phyloP scores from a whole-genome alignment of 30 jellyfish, hydroid and myxozoan species.

The Aurelia aurita complex sp. Pacific region DNA sequence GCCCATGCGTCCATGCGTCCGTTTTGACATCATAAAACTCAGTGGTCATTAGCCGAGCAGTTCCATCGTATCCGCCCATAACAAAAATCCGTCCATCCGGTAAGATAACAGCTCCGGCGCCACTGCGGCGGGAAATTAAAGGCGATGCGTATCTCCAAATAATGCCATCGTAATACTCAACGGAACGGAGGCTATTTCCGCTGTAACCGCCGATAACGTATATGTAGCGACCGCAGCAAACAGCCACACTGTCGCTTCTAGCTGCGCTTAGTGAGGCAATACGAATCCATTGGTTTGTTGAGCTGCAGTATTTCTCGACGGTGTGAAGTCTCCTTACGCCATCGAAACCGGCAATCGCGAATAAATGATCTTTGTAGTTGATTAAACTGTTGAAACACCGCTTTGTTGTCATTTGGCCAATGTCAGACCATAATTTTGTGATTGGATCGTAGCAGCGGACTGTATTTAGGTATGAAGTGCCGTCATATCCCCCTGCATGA shows the following conservation, averaged over 20 bases:
- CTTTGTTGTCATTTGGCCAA: constrained; percentile 70
- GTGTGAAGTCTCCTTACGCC: constrained; percentile 73
- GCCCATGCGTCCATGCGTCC: constrained; percentile 76
- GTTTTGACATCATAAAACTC: constrained; percentile 68
- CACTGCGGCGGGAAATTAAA: constrained; percentile 76
- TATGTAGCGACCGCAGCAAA: constrained; percentile 42
- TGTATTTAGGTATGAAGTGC: constrained; percentile 66
- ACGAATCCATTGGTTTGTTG: constrained; percentile 72
- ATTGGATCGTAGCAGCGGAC: constrained; percentile 67
- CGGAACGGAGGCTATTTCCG: constrained; percentile 74
- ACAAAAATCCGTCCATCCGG: constrained; percentile 74
- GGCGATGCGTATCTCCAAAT: constrained; percentile 70
- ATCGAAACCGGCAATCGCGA: constrained; percentile 87
- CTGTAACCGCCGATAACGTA: constrained; percentile 87
- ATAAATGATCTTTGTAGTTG: constrained; percentile 39
- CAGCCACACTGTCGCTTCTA: constrained; percentile 89
- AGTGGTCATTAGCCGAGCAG: constrained; percentile 58
- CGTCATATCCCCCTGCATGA: constrained; percentile 86
- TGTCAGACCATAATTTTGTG: constrained; percentile 64
- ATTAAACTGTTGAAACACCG: constrained; percentile 79
- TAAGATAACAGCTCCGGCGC: constrained; percentile 82
- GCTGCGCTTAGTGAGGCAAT: constrained; percentile 68
- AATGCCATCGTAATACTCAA: constrained; percentile 77
- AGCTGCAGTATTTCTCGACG: constrained; percentile 64
- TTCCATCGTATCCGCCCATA: constrained; percentile 89